Evolutionary conservation across 2,113 vertebrate genomes (phyloP).

Genomic region (Anarhynchus alexandrinus): DNA sequence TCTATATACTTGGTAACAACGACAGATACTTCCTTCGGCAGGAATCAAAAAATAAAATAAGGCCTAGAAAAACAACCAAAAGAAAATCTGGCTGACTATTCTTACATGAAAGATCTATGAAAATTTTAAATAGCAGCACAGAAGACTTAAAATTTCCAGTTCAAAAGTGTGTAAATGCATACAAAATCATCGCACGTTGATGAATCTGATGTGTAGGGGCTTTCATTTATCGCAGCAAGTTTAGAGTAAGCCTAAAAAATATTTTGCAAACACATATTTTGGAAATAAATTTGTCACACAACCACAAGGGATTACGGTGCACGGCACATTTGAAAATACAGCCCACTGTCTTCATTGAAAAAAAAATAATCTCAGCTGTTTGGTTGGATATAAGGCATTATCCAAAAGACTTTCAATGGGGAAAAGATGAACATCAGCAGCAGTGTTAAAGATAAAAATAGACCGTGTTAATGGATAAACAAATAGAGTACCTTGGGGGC

Average conservation of each 20-base stretch:
- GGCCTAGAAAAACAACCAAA: neutral
- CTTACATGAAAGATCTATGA: neutral
- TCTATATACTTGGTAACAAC: neutral
- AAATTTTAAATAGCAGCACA: neutral
- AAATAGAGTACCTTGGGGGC: neutral
- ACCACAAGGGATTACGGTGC: neutral
- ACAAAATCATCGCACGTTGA: neutral
- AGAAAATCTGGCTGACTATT: neutral
- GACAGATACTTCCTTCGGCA: neutral
- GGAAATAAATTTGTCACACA: neutral
- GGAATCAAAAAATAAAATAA: neutral
- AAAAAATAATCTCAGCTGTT: neutral
- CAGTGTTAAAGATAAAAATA: neutral
- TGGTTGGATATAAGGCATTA: neutral
- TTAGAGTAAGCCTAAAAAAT: neutral
- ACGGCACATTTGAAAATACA: neutral
- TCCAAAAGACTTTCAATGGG: neutral
- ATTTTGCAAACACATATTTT: neutral
- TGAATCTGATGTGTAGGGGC: neutral
- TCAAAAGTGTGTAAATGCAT: neutral
- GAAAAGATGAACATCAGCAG: slow-evolving; percentile 2
- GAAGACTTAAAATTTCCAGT: neutral
- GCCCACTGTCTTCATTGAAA: neutral
- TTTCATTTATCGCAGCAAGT: neutral
- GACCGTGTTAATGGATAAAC: neutral